Conservation (phyloP, 2,113 vertebrate genomes). For the Phalacrocorax aristotelis region DNA sequence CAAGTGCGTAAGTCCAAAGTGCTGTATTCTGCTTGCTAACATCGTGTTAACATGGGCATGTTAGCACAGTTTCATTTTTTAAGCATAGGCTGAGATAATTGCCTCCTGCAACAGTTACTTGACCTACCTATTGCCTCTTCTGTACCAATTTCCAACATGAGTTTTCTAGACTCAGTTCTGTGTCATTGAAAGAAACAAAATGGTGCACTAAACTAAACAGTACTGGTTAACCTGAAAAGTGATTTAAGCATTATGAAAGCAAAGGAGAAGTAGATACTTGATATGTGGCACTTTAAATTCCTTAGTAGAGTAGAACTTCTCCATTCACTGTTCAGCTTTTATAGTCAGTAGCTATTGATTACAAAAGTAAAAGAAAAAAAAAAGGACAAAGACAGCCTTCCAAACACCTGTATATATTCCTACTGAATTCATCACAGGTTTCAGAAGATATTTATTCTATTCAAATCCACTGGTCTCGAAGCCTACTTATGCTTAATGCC, state of each 20-base stretch:
- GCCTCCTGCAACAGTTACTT: background rate
- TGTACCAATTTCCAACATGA: background rate
- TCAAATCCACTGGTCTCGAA: background rate
- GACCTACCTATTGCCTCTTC: background rate
- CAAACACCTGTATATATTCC: background rate
- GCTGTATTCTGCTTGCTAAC: background rate
- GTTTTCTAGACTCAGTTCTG: background rate
- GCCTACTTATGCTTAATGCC: background rate
- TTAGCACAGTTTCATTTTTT: background rate
- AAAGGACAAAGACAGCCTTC: background rate
- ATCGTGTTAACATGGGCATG: background rate
- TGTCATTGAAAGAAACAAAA: background rate
- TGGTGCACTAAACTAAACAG: background rate
- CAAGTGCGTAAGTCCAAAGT: background rate
- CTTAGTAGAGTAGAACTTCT: background rate
- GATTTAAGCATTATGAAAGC: background rate
- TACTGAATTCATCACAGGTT: background rate
- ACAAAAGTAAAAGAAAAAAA: background rate
- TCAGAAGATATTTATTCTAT: background rate
- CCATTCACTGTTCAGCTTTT: background rate
- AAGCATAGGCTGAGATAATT: background rate
- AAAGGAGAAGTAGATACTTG: background rate
- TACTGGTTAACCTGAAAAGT: background rate
- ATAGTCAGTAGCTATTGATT: background rate
- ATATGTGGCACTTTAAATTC: background rate